Base-by-base conservation (phyloP, 2,888 invertebrate genomes). In the Athetis lepigone region DNA sequence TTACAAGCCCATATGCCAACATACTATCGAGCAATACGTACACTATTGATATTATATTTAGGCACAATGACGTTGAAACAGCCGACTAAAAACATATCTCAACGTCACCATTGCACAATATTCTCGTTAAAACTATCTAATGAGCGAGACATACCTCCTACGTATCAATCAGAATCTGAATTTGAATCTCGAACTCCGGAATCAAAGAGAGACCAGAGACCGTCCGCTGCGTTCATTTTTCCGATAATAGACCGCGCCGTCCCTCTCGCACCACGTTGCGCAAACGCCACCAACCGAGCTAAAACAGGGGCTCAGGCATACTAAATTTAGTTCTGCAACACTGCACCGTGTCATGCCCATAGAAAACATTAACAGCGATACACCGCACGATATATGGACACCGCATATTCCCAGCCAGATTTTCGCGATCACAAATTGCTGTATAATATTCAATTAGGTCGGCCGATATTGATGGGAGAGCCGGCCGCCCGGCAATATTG, bases 381-480 rank as follows among this genome's bases (percentile, higher is more conserved):
- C 67, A 85, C 82, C 83, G 80, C 81, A 86, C 90, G 89, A 91
- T 93, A 93, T 92, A 93, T 88, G 88, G 92, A 85, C 79, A 92
- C 94, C 94, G 92, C 94, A 93, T 87, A 92, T 87, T 90, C 90
- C 83, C 88, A 86, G 92, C 93, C 94, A 92, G 94, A 93, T 94
- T 94, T 94, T 94, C 93, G 90, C 90, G 91, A 89, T 90, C 93
- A 90, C 93, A 94, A 93, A 94, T 94, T 92, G 93, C 88, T 89
- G 92, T 92, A 93, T 94, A 92, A 94, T 94, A 94, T 94, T 94
- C 94, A 94, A 94, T 94, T 94, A 94, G 93, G 90, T 87, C 89
- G 76, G 84, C 70, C 87, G 84, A 89, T 94, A 94, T 94, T 94
- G 94, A 94, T 93, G 90, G 92, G 60, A 67, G 68, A 58, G 67